Evolutionary conservation across 2,888 invertebrate species (phyloP), one percentile per base, ranked within the genome.

Genomic region (Teleogryllus oceanicus): DNA sequence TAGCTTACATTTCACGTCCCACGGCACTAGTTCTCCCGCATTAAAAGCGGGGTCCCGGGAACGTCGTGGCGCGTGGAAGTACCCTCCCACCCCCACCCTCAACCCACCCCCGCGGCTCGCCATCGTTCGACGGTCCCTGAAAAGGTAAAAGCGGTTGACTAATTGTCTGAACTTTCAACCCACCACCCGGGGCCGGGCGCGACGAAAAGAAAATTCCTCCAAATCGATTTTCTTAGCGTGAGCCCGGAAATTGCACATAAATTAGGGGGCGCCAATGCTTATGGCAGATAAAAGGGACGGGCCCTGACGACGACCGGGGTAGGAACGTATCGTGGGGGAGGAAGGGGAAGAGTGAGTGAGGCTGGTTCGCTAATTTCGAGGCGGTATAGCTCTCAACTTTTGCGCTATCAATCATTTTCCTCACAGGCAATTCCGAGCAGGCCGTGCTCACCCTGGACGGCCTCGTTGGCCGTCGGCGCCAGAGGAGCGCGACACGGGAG

Each of bases 1-100:
- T 62, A 62, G 62, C 62, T 62, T 62, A 62, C 62, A 62, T 62
- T 62, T 62, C 62, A 62, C 62, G 62, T 62, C 62, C 62, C 62
- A n/a, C 62, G n/a, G 62, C n/a, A n/a, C 62, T 62, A 62, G 16
- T 62, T 62, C 62, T 18, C 16, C n/a, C 62, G 62, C 62, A 62
- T n/a, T 13, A 62, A 62, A 62, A 62, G 62, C 62, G 62, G 37
- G 8, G 37, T 0, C 8, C 37, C 24, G 24, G 37, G 37, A 37
- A 37, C 37, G 37, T 8, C 8, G 37, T 37, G 8, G 37, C 37
- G 37, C 37, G 37, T 37, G 37, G 37, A 37, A 37, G 37, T 37
- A 37, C 37, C 37, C 37, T 0, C 24, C 24, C 24, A 2, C 24
- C 24, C 24, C 37, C 37, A 8, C 4, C 37, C 37, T 8, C 37